Conservation (phyloP, 2,888 invertebrate genomes). For the Seira ritae region DNA sequence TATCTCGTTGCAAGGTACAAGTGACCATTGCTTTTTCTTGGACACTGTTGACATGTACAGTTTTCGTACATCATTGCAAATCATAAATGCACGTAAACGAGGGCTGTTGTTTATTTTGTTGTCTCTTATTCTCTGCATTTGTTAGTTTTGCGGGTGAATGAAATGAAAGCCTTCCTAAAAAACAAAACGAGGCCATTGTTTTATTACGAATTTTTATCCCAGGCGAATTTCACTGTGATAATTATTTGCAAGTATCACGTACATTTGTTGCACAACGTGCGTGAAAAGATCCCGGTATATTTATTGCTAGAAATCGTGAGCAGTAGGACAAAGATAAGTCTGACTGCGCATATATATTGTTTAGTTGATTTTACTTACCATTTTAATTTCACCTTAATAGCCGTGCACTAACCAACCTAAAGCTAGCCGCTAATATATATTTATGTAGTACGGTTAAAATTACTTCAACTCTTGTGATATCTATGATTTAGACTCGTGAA, state of each 20-base stretch:
- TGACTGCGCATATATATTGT: no score
- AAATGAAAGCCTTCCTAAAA: slow-evolving; percentile 15
- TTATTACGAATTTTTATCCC: not conserved
- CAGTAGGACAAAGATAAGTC: no score
- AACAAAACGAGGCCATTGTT: slow-evolving; percentile 4
- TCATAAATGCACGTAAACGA: slow-evolving; percentile 66
- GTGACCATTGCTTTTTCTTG: slow-evolving; percentile 47
- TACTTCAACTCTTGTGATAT: not conserved
- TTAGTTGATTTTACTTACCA: not conserved
- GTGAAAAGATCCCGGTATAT: not conserved
- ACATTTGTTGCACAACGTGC: slow-evolving; percentile 5
- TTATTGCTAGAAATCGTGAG: not conserved
- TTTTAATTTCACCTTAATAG: slow-evolving; percentile 8
- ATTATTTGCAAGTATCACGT: not conserved
- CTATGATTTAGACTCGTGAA: no score
- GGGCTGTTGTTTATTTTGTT: slow-evolving; percentile 20
- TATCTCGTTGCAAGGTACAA: slow-evolving; percentile 43
- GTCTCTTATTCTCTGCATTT: not conserved
- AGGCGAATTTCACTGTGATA: not conserved
- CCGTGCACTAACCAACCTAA: slow-evolving; percentile 2
- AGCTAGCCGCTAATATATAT: slow-evolving; percentile 14
- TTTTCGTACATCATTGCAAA: slow-evolving; percentile 47
- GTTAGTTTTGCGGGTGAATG: not conserved
- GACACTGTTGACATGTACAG: slow-evolving; percentile 58
- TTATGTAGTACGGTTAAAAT: not conserved